Percentiles rank a stretch among this genome's conserved stretches.
These are phyloP conservation scores for Ptilodon capucinus DNA, from an alignment of 2,888 invertebrate genomes.

Conservation along the genomic window DNA sequence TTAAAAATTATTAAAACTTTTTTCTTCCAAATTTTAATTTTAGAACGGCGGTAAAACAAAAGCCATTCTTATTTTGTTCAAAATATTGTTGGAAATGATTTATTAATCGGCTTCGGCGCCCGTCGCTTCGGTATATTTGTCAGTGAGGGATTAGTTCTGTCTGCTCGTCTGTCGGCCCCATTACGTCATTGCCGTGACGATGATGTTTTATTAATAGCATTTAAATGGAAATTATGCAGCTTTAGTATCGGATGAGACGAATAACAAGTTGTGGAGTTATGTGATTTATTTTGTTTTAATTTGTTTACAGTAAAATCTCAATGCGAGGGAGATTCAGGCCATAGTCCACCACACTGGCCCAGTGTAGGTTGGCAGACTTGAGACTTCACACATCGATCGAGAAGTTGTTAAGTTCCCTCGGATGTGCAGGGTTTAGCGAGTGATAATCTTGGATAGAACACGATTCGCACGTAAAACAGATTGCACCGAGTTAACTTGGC, in stretches of 20 bases:
- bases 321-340: too few relatives aligned
- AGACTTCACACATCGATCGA: too few relatives aligned
- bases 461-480: too few relatives aligned
- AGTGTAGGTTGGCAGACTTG: too few relatives aligned
- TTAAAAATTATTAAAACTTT: neutral
- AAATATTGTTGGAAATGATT: conserved; percentile 40
- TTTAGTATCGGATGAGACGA: neutral
- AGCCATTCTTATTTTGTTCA: conserved; percentile 6
- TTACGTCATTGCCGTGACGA: conserved; percentile 41
- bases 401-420: too few relatives aligned
- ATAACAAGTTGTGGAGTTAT: neutral
- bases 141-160: conserved; percentile 49
- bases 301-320: too few relatives aligned
- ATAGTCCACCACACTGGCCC: too few relatives aligned
- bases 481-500: too few relatives aligned
- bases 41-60: neutral
- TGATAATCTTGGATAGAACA: too few relatives aligned
- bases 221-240: conserved; percentile 3
- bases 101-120: conserved; percentile 51
- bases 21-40: neutral
- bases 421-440: too few relatives aligned
- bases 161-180: conserved; percentile 36
- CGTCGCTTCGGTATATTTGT: conserved; percentile 40
- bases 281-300: neutral
- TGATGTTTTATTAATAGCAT: conserved; percentile 35